phyloP scores from a whole-genome alignment of 92 coral and sea anemone genomes.

The Epizoanthus illoricatus region DNA sequence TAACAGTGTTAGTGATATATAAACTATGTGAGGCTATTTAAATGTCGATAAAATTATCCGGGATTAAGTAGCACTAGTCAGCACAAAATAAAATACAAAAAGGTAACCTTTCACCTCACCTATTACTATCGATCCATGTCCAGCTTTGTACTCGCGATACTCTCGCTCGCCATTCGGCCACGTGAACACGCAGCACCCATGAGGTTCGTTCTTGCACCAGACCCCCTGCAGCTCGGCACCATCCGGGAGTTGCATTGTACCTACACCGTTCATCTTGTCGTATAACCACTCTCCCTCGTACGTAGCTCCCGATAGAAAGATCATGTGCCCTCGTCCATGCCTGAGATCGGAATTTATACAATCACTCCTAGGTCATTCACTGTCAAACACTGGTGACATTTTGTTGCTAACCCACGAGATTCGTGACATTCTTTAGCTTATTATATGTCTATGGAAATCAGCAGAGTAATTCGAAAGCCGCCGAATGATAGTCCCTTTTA shows the following conservation, averaged over 20 bases:
- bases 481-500: too few species aligned
- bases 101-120: too few species aligned
- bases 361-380: background rate
- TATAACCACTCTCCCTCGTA: slow-evolving; percentile 82
- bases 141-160: slow-evolving; percentile 63
- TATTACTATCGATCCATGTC: background rate
- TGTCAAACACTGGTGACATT: too few species aligned
- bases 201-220: slow-evolving; percentile 65
- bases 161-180: slow-evolving; percentile 78
- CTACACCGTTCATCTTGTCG: slow-evolving; percentile 70
- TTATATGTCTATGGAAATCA: too few species aligned
- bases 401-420: too few species aligned
- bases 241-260: slow-evolving; percentile 67
- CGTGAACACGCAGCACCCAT: slow-evolving; percentile 75
- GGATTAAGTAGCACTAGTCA: too few species aligned
- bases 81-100: too few species aligned
- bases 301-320: slow-evolving; percentile 59
- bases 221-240: slow-evolving; percentile 70
- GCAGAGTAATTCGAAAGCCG: too few species aligned
- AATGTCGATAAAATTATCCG: too few species aligned
- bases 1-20: too few species aligned
- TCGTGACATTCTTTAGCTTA: too few species aligned
- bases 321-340: slow-evolving; percentile 73
- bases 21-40: too few species aligned
- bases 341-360: slow-evolving; percentile 27